phyloP scores from a whole-genome alignment of 2,888 invertebrate species.

The Tigriopus californicus region DNA sequence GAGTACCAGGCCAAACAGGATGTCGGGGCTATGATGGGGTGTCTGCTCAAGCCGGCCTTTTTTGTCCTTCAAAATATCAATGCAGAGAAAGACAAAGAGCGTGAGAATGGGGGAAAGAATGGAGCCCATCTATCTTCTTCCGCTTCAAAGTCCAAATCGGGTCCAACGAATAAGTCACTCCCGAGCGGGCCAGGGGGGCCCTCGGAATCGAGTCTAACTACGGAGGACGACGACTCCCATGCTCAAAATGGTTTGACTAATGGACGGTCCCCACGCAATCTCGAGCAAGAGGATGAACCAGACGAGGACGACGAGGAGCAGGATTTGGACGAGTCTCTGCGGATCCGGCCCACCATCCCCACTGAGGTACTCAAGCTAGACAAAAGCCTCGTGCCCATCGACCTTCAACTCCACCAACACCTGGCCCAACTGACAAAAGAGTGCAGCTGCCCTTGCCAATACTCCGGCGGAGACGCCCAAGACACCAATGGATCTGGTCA shows the following conservation, averaged over 20 bases:
- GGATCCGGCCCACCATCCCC: not conserved
- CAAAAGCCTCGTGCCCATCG: conserved; percentile 4
- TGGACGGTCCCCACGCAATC: not conserved
- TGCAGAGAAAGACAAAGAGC: not conserved
- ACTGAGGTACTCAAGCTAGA: not conserved
- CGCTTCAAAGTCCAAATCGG: too few species aligned
- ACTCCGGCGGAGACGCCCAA: too few species aligned
- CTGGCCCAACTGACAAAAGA: not conserved
- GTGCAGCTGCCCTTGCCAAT: not conserved
- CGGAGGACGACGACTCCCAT: not conserved
- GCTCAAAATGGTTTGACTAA: not conserved
- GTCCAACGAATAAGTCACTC: too few species aligned
- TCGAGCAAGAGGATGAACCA: not conserved
- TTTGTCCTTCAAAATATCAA: conserved; percentile 9
- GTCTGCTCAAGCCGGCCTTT: conserved; percentile 13
- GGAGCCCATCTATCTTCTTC: not conserved
- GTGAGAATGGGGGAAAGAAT: not conserved
- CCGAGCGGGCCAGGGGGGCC: not conserved
- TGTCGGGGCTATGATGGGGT: conserved; percentile 13
- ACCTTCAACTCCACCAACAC: not conserved
- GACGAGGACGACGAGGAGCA: not conserved
- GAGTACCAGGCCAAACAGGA: conserved; percentile 12
- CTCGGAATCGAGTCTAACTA: not conserved
- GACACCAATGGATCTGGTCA: too few species aligned
- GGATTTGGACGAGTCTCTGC: not conserved